Evolutionary conservation across 2,113 vertebrate genomes (phyloP).

Genomic region (Entelurus aequoreus): DNA sequence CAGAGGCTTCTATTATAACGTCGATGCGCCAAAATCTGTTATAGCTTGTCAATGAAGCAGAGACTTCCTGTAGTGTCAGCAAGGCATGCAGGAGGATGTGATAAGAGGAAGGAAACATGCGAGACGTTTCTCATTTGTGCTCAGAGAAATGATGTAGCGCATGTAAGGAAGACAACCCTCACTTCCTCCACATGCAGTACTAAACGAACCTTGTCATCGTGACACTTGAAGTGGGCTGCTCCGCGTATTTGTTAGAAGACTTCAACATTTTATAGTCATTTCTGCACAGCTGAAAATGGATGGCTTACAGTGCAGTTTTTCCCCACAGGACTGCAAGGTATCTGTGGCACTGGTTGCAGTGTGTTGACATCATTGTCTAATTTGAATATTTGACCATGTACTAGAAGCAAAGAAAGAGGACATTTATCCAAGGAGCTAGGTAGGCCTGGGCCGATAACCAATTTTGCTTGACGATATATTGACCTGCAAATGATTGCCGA

Average conservation of each 20-base stretch:
- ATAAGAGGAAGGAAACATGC: conserved; percentile 47
- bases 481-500: no score
- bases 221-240: not conserved
- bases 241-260: not conserved
- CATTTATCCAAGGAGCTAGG: no score
- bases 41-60: not conserved
- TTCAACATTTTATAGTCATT: not conserved
- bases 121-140: conserved; percentile 29
- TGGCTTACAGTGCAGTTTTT: no score
- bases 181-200: conserved; percentile 10
- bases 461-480: no score
- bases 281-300: not conserved
- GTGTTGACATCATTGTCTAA: no score
- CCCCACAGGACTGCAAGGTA: no score
- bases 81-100: conserved; percentile 10
- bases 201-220: not conserved
- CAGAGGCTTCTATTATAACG: no score
- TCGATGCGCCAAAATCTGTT: no score
- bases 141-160: conserved; percentile 15
- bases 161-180: conserved; percentile 7
- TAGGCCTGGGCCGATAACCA: no score
- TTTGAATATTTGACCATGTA: no score
- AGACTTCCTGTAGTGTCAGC: conserved; percentile 2
- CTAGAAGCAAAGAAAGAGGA: no score
- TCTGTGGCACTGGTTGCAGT: no score